Evolutionary conservation across 1,140 invertebrate genomes (phyloP).

Genomic region (Drosophila tsacasi): DNA sequence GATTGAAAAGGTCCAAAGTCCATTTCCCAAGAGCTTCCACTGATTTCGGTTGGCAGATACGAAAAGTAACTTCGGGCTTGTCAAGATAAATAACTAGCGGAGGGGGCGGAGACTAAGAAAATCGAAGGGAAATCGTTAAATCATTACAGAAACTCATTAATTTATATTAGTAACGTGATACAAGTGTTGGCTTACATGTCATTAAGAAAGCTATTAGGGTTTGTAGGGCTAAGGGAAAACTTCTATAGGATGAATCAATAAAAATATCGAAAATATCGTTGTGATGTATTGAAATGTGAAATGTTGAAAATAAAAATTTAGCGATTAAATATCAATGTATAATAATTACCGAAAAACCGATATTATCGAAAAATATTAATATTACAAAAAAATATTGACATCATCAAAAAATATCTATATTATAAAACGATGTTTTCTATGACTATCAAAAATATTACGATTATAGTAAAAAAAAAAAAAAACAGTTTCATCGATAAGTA

Average conservation of each 20-base stretch:
- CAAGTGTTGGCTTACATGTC: neutral
- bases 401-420: no score
- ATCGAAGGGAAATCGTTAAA: conserved; percentile 13
- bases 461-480: no score
- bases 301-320: no score
- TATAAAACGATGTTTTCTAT: no score
- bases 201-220: neutral
- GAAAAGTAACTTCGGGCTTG: neutral
- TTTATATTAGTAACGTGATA: neutral
- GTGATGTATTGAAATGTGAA: no score
- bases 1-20: conserved; percentile 13
- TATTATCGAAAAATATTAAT: no score
- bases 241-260: neutral
- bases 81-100: conserved; percentile 3
- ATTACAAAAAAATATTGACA: no score
- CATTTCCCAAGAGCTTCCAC: conserved; percentile 11
- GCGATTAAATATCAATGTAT: no score
- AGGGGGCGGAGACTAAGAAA: neutral
- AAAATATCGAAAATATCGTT: neutral
- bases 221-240: neutral
- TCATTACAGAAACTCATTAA: conserved; percentile 9
- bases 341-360: no score
- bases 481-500: no score
- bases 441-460: no score
- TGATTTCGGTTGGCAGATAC: conserved; percentile 12